Evolutionary conservation across 2,888 invertebrate genomes (phyloP).

Genomic region (Drosophila cognata): DNA sequence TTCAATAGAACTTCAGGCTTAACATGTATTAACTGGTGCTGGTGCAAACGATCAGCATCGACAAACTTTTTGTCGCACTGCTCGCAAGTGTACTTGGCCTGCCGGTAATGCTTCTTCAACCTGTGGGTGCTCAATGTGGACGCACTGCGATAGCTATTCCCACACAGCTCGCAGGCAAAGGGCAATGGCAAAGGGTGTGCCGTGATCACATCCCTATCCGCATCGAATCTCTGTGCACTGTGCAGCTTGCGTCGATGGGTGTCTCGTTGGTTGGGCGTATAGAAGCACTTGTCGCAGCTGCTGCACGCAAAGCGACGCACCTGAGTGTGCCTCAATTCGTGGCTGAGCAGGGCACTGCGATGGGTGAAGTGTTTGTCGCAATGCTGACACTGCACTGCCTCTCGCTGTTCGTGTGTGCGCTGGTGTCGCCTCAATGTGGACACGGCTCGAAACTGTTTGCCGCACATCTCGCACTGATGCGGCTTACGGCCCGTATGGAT

Average conservation of each 20-base stretch:
- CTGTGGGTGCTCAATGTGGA: conserved; percentile 72
- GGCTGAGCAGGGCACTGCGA: conserved; percentile 65
- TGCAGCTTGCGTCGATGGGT: conserved; percentile 68
- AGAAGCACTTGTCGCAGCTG: conserved; percentile 63
- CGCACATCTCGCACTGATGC: conserved; percentile 71
- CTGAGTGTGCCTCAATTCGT: conserved; percentile 68
- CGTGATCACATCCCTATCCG: not conserved
- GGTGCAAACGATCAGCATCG: conserved; percentile 40
- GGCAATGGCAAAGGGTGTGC: conserved; percentile 54
- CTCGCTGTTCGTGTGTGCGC: conserved; percentile 59
- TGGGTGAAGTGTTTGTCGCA: conserved; percentile 65
- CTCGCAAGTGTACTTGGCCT: conserved; percentile 57
- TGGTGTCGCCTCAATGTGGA: conserved; percentile 67
- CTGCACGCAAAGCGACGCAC: conserved; percentile 53
- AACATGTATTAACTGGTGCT: conserved; percentile 59
- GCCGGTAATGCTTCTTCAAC: conserved; percentile 63
- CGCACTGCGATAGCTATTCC: conserved; percentile 64
- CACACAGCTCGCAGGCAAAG: conserved; percentile 63
- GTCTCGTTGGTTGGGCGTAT: conserved; percentile 70
- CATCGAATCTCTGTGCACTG: conserved; percentile 16
- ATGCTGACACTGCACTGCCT: conserved; percentile 52
- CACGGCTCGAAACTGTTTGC: conserved; percentile 65
- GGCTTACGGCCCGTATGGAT: conserved; percentile 69
- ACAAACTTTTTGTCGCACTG: conserved; percentile 66
- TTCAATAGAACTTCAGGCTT: conserved; percentile 11